Percentiles rank a stretch among this genome's conserved stretches.
Conservation (phyloP, 1,140 invertebrate genomes). For the Halictus rubicundus region DNA sequence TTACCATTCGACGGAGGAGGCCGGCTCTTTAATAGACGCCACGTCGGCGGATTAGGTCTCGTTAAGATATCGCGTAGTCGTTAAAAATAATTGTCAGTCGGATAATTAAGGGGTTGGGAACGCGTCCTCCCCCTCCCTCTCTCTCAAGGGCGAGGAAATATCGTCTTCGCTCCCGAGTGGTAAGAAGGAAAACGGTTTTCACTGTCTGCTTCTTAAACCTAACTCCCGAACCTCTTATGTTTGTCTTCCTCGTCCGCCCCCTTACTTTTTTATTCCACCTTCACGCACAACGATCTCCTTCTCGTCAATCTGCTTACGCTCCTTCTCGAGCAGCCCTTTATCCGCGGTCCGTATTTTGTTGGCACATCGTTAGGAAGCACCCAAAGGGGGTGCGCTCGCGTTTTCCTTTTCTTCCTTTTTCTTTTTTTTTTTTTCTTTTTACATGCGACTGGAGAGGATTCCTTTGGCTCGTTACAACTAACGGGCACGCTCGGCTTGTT, state of each 20-base stretch:
- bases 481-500: slow-evolving; percentile 70
- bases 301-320: slow-evolving; percentile 77
- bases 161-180: slow-evolving; percentile 11
- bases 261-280: slow-evolving; percentile 44
- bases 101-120: slow-evolving; percentile 77
- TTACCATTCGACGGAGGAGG: slow-evolving; percentile 51
- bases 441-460: slow-evolving; percentile 40
- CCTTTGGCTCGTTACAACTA: slow-evolving; percentile 44
- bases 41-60: slow-evolving; percentile 75
- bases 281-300: slow-evolving; percentile 30
- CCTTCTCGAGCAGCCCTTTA: slow-evolving; percentile 67
- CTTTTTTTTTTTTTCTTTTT: slow-evolving; percentile 48
- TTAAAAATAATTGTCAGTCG: slow-evolving; percentile 80
- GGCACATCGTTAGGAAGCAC: slow-evolving; percentile 77
- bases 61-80: slow-evolving; percentile 78
- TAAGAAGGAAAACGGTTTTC: slow-evolving; percentile 51
- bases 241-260: slow-evolving; percentile 34
- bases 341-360: slow-evolving; percentile 76
- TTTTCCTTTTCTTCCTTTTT: slow-evolving; percentile 52
- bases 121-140: slow-evolving; percentile 25
- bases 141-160: slow-evolving; percentile 39
- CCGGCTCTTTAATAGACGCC: slow-evolving; percentile 49
- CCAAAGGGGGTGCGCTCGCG: slow-evolving; percentile 71
- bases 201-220: slow-evolving; percentile 57
- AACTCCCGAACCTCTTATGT: slow-evolving; percentile 43